Evolutionary conservation across 2,797 vertebrate genomes (phyloP), one percentile per base, ranked within the genome.

Genomic region (Hyperoplus immaculatus): DNA sequence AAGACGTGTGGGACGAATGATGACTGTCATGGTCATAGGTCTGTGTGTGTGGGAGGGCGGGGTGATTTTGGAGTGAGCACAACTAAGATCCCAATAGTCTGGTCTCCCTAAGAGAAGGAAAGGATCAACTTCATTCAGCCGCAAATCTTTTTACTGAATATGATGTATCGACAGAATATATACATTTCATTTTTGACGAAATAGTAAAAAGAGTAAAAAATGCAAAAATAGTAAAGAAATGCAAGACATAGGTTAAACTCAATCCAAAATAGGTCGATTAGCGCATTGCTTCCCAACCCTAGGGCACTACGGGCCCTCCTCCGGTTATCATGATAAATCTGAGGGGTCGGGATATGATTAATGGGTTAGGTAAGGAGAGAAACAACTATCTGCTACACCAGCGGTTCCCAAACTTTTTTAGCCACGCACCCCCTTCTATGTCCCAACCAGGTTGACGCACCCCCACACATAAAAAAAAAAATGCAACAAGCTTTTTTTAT

Each of bases 11-110:
- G 61, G 65, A 75, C 67, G 4, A 72, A 67, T 75, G 75, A 87
- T 78, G 83, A 76, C 79, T 77, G 75, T 65, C 57, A 43, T 69
- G 50, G 65, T 81, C 76, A 21, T 42, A 68, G 11, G 65, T 77
- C 51, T 73, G 60, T 21, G 14, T 67, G 55, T 51, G 47, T 11
- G 15, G 14, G 39, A 5, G 18, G 29, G 47, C 21, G 2, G 5
- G 38, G 39, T 18, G 53, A 11, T 21, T 42, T 71, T 36, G 43
- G 39, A 38, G 69, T 36, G 21, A 69, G 45, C 29, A 54, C n/a
- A 47, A 18, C 16, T 12, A 16, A n/a, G 36, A 64, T 36, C 21
- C 18, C 2, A n/a, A 49, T 14, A 18, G 58, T 54, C 21, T 3
- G 51, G n/a, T 74, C 60, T 74, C 45, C n/a, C 18, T 62, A 55